A percentile compares a stretch with the other conserved stretches of the same genome.
Conservation (phyloP, 2,797 vertebrate genomes). For the Adrianichthys oophorus region DNA sequence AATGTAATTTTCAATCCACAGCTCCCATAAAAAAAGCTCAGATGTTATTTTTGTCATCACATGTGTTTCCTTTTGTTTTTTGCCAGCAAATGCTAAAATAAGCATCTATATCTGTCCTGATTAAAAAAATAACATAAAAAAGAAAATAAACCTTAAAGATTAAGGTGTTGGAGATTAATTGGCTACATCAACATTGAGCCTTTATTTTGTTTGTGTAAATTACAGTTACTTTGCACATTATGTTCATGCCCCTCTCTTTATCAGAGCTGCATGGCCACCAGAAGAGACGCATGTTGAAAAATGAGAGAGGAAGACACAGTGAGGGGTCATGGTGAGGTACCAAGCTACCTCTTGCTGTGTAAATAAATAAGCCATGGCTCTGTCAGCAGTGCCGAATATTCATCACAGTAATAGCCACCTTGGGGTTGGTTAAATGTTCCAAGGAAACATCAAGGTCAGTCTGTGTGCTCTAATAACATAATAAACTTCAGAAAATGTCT, state of each 20-base stretch:
- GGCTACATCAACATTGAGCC: slow-evolving; percentile 43
- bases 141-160: slow-evolving; percentile 18
- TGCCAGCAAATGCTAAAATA: slow-evolving; percentile 15
- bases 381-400: slow-evolving; percentile 74
- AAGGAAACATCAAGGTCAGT: slow-evolving; percentile 84
- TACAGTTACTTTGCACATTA: slow-evolving; percentile 26
- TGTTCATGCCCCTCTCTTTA: slow-evolving; percentile 41
- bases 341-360: slow-evolving; percentile 70
- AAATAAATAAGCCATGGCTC: slow-evolving; percentile 79
- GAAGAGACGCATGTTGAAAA: slow-evolving; percentile 74
- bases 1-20: background rate
- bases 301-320: slow-evolving; percentile 73
- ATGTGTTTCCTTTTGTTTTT: slow-evolving; percentile 1
- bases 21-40: background rate
- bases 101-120: slow-evolving; percentile 32
- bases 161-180: slow-evolving; percentile 24
- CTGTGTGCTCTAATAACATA: slow-evolving; percentile 70
- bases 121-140: slow-evolving; percentile 21
- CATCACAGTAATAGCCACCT: slow-evolving; percentile 82
- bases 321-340: slow-evolving; percentile 72
- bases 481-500: slow-evolving; percentile 74
- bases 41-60: slow-evolving; percentile 7
- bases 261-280: slow-evolving; percentile 47
- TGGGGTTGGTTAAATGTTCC: slow-evolving; percentile 84
- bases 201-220: slow-evolving; percentile 48